Evolutionary conservation across 2,797 vertebrate genomes (phyloP), one percentile per base, ranked within the genome.

Genomic region (Adelosebastes latens): DNA sequence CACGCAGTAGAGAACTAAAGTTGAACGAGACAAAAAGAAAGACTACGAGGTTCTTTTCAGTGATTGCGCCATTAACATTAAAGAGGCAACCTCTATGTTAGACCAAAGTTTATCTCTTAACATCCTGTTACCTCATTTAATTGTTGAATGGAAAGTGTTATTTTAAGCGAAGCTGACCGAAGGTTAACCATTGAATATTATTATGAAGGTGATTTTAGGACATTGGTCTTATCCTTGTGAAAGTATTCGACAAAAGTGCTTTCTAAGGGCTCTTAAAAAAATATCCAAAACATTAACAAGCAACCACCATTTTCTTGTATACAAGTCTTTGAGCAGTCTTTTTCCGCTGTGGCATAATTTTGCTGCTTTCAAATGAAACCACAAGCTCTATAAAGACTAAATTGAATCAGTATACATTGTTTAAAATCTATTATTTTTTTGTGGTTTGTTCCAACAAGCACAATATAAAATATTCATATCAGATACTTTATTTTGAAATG

Each of bases 1-100:
- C 69, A 58, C 0, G 4, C 8, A 27, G 9, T 14, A 1, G 55
- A 52, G 62, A 80, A 46, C 66, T 74, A 1, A 69, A 62, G 53
- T 56, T 46, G 3, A 69, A 71, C 14, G 9, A 58, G 36, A 65
- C 46, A 75, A 74, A 83, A 83, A 70, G 25, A 72, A 39, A 39
- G 16, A 42, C 5, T 8, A 1, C 6, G 5, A 60, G 59, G 55
- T 29, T 55, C 3, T 71, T 83, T 69, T 59, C 25, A 46, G 9
- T 16, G 16, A 58, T 5, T 39, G 60, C 0, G 0, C 34, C 52
- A 31, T 77, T 27, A 63, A 22, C 34, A 60, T 65, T 12, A 12
- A 62, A 69, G 61, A 70, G 18, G n/a, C 24, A 49, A 16, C 11
- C 13, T 49, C 22, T 31, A 71, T 39, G 56, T 70, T 52, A 27